phyloP scores from a whole-genome alignment of 2,797 vertebrate species.

The Gadopsis marmoratus region DNA sequence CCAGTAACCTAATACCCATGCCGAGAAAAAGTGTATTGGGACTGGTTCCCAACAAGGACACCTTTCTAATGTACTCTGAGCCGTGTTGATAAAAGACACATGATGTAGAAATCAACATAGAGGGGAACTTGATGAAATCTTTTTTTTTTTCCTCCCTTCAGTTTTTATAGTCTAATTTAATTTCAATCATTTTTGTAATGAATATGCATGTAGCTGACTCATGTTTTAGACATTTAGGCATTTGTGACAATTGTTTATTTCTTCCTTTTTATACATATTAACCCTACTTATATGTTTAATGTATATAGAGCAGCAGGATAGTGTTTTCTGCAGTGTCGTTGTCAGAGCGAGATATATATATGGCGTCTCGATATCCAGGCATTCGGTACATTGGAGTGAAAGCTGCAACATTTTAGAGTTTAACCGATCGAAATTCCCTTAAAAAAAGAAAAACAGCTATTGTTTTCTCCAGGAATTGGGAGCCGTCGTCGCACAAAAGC shows the following conservation, averaged over 20 bases:
- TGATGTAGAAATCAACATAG: conserved; percentile 61
- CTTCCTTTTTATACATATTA: conserved; percentile 60
- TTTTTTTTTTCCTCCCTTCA: conserved; percentile 23
- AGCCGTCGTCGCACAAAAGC: conserved; percentile 67
- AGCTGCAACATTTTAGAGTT: conserved; percentile 61
- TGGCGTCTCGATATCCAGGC: conserved; percentile 59
- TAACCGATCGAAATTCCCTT: conserved; percentile 52
- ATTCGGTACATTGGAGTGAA: conserved; percentile 64
- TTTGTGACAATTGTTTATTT: conserved; percentile 56
- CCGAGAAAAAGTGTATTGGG: conserved; percentile 57
- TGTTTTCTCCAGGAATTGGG: conserved; percentile 47
- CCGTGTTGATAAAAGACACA: conserved; percentile 68
- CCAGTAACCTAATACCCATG: conserved; percentile 45
- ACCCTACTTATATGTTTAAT: conserved; percentile 60
- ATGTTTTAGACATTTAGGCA: conserved; percentile 65
- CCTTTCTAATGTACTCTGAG: conserved; percentile 74
- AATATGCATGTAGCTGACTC: conserved; percentile 77
- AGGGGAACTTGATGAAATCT: conserved; percentile 56
- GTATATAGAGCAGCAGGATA: conserved; percentile 68
- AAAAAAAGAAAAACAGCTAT: conserved; percentile 22
- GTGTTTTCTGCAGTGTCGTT: conserved; percentile 62
- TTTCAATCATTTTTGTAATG: conserved; percentile 62
- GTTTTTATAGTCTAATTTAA: conserved; percentile 58
- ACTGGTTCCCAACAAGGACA: conserved; percentile 79
- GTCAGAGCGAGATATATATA: conserved; percentile 50